phyloP scores from a whole-genome alignment of 2,888 invertebrate genomes.

The Coremacera marginata region DNA sequence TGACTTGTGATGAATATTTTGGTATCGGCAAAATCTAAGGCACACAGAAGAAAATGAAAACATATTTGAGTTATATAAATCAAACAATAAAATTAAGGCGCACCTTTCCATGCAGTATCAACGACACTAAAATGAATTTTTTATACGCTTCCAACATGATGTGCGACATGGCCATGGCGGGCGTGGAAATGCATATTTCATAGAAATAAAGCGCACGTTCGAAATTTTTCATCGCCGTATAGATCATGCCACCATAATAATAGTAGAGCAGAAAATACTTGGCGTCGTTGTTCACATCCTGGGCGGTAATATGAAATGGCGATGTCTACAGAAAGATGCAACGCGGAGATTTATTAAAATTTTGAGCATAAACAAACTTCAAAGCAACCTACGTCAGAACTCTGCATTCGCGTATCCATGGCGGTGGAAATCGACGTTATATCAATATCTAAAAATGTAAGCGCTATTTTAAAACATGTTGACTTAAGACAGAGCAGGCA shows the following conservation, averaged over 20 bases:
- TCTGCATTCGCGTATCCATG: conserved; percentile 57
- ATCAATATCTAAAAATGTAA: conserved; percentile 89
- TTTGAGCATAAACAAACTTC: not conserved
- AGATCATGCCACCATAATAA: conserved; percentile 98
- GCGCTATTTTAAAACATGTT: conserved; percentile 91
- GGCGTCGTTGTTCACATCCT: conserved; percentile 76
- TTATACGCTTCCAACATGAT: conserved; percentile 98
- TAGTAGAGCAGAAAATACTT: conserved; percentile 91
- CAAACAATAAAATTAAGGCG: conserved; percentile 25
- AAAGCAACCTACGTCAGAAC: conserved; percentile 47
- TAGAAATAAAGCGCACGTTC: conserved; percentile 94
- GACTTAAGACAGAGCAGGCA: conserved; percentile 92
- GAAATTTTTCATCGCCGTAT: conserved; percentile 92
- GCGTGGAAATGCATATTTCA: conserved; percentile 96
- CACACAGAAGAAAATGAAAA: conserved; percentile 10
- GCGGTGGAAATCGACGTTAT: conserved; percentile 88
- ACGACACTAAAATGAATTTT: conserved; percentile 92
- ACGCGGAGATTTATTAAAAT: not conserved
- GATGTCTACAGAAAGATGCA: conserved; percentile 4
- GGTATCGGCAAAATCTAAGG: conserved; percentile 77
- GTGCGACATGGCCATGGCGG: conserved; percentile 92
- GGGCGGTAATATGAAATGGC: conserved; percentile 55
- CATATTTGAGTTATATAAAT: not conserved
- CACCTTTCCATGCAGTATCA: conserved; percentile 93
- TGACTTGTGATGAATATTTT: conserved; percentile 92